Conservation (phyloP, 2,888 invertebrate genomes). For the Drosophila putrida region DNA sequence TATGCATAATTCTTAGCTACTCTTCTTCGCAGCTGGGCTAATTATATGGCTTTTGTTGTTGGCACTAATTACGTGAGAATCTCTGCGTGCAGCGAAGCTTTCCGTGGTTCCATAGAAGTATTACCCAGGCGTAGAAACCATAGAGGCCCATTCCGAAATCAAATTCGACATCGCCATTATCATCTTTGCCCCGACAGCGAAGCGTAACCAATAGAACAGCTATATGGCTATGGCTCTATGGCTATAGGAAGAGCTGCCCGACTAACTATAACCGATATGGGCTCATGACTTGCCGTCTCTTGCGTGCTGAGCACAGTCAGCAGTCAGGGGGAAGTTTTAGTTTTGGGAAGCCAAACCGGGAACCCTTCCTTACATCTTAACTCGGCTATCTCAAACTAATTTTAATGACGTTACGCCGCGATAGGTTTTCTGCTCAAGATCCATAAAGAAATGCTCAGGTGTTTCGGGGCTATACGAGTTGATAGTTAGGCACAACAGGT, state of each 20-base stretch:
- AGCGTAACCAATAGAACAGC: conserved; percentile 74
- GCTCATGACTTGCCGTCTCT: conserved; percentile 51
- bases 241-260: conserved; percentile 36
- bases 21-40: conserved; percentile 62
- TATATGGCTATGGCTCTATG: conserved; percentile 12
- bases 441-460: conserved; percentile 81
- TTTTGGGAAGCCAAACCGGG: conserved; percentile 27
- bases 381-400: conserved; percentile 70
- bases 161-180: conserved; percentile 56
- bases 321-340: neutral
- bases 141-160: conserved; percentile 52
- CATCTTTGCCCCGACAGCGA: conserved; percentile 62
- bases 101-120: conserved; percentile 13
- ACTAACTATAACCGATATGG: conserved; percentile 66
- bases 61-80: conserved; percentile 73
- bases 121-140: conserved; percentile 38
- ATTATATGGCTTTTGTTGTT: conserved; percentile 70
- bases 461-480: conserved; percentile 45
- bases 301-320: conserved; percentile 39
- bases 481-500: conserved; percentile 22
- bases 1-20: conserved; percentile 66
- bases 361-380: conserved; percentile 57
- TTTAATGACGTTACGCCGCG: conserved; percentile 82
- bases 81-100: conserved; percentile 49
- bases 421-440: conserved; percentile 80